Base-by-base conservation (phyloP, 2,888 invertebrate genomes). In the Steinernema carpocapsae region DNA sequence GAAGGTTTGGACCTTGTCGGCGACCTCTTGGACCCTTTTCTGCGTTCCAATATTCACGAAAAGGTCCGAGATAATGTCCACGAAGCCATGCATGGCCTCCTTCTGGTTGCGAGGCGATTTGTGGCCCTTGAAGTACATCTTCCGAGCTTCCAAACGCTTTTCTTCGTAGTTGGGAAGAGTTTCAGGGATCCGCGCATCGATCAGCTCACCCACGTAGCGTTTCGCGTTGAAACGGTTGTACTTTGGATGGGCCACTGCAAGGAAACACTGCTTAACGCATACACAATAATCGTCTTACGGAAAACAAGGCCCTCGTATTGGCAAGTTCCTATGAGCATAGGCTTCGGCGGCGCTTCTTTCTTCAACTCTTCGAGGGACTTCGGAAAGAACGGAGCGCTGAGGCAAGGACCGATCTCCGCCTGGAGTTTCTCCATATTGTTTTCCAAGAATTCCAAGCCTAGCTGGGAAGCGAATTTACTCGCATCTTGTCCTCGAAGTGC, bases 11-110 rank as follows among this genome's bases (percentile, higher is more conserved):
- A n/a, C n/a, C n/a, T n/a, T n/a, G 71, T 74, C 59, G 12, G 19
- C 24, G n/a, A 48, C 2, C 10, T 70, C 45, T 29, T 12, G 14
- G 24, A 56, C 64, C 1, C 70, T 46, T 26, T 74, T 76, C 29
- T 76, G 76, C 3, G 82, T 83, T 6, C 80, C 82, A 71, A 79
- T 82, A 74, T 80, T 80, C 3, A 83, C 78, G 73, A 83, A 82
- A 3, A 83, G 29, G 56, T 83, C 83, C 48, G 80, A 80, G 77
- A 83, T 83, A 45, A 83, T 71, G 71, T 77, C 76, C 26, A 80
- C 80, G 72, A 80, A 82, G 10, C 81, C 82, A 56, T 75, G 75
- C 12, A 79, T 76, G 0, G 77, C 76, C 0, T 70, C 70, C 24
- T 74, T 74, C 37, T 79, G 80, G 22, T 81, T 80, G 22, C 76